Evolutionary conservation across 2,113 vertebrate genomes (phyloP).

Genomic region (Natator depressus): DNA sequence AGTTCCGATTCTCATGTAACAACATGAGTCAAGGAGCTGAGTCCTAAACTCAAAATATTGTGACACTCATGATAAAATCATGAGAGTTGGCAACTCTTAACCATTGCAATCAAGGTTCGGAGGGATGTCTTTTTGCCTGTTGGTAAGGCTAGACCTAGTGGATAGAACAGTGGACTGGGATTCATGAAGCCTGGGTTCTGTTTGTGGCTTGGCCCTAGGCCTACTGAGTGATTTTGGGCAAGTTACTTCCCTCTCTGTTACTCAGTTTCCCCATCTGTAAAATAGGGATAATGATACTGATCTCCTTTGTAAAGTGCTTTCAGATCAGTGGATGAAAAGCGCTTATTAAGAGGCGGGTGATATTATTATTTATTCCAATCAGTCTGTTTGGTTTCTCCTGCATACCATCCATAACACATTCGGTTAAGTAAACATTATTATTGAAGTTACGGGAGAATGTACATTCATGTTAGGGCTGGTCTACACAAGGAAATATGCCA

Average conservation of each 20-base stretch:
- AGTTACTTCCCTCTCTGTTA: not conserved
- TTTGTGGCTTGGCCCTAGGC: not conserved
- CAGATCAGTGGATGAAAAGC: not conserved
- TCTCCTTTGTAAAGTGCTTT: not conserved
- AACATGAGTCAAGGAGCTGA: not conserved
- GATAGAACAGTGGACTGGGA: not conserved
- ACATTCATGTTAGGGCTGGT: not conserved
- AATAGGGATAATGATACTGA: not conserved
- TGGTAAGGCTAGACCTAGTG: not conserved
- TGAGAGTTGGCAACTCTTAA: not conserved
- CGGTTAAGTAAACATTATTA: not conserved
- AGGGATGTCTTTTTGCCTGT: slow-evolving; percentile 2
- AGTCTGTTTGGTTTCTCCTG: not conserved
- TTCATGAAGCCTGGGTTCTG: not conserved
- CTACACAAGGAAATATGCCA: not conserved
- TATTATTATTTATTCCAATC: not conserved
- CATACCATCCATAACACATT: not conserved
- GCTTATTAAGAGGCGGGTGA: not conserved
- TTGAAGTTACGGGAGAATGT: not conserved
- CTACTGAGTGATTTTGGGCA: not conserved
- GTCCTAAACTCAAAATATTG: not conserved
- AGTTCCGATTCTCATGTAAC: not conserved
- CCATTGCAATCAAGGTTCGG: not conserved
- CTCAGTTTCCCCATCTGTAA: not conserved
- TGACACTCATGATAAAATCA: not conserved